Base-by-base conservation (phyloP, 1,140 invertebrate species). In the Heliothis subflexa region DNA sequence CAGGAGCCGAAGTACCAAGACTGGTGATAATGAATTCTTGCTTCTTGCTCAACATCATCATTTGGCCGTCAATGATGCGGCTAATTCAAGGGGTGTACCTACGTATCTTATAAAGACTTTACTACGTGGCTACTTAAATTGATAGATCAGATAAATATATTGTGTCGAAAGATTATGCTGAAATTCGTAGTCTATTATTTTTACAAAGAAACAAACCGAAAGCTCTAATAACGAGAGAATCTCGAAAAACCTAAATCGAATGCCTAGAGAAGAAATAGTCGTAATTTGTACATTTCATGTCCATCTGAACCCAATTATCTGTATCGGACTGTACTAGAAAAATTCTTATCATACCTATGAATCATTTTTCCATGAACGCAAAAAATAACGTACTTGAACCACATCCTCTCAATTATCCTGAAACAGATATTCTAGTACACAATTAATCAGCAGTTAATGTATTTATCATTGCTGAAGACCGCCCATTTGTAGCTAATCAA, bases 401-500 rank as follows among this genome's bases (percentile, higher is more conserved):
- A 33, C 61, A 45, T 64, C 61, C n/a, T 64, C 25, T 18, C 47
- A 47, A 66, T 70, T 10, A 50, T n/a, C 47, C 50, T 13, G 10
- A 18, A 70, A 28, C 64, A 12, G 13, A 52, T 28, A 61, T 70
- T 49, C 18, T 70, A 28, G 14, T 52, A 49, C 47, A 70, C 14
- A n/a, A 70, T 52, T 70, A 70, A 70, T 10, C 70, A 72, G 28
- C 25, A 10, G 50, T 72, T 66, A 72, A 54, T 55, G 70, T 54
- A 55, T 72, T 72, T 72, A 57, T 72, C 70, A 72, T 70, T 70
- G 52, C 25, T n/a, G 21, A 25, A 40, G 52, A 57, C 28, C 70
- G 52, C 50, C 70, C 52, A 57, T 72, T 72, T 49, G 28, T 12
- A 14, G 16, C 33, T 72, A 72, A 72, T 72, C 70, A 72, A 40